Base-by-base conservation (phyloP, 2,888 invertebrate genomes). In the Clostera curtula region DNA sequence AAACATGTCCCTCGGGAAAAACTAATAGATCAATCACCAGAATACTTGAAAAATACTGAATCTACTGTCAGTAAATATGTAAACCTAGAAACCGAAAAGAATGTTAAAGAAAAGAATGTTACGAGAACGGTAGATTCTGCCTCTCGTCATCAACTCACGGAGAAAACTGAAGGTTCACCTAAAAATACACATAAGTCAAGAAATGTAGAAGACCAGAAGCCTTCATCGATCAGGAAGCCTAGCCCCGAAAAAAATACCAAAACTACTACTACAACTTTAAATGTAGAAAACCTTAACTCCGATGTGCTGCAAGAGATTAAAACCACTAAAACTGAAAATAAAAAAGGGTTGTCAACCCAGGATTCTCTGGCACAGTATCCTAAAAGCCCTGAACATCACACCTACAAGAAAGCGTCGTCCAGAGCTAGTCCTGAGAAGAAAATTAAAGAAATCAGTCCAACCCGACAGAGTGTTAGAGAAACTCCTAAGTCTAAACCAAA, bases 151-250 rank as follows among this genome's bases (percentile, higher is more conserved):
- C n/a, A n/a, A n/a, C n/a, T n/a, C n/a, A n/a, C n/a, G n/a, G n/a
- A n/a, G n/a, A n/a, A n/a, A n/a, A n/a, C 35, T n/a, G 19, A 41
- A 27, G 32, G 36, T 3, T n/a, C n/a, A n/a, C 9, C 24, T 22
- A 27, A 38, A 9, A 35, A 38, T 25, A 35, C 14, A 12, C 13
- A 19, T 16, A 24, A 19, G 10, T 29, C 29, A 3, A 33, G 12
- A 22, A 25, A 21, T n/a, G 13, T 14, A 5, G 27, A 34, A 19
- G 27, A 25, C 12, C 18, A 8, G 1, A 25, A 20, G 7, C 10
- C 12, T 18, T 24, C 24, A 11, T n/a, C 26, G 7, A 10, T 24
- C 18, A 15, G 9, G 5, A 24, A 24, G 9, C 14, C 19, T 5
- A 24, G 18, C 7, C 6, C 25, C 16, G 22, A 32, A 4, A 29